Percentiles rank a stretch among this genome's conserved stretches.
phyloP scores from a whole-genome alignment of 2,797 vertebrate genomes.

The Thalassophryne amazonica region DNA sequence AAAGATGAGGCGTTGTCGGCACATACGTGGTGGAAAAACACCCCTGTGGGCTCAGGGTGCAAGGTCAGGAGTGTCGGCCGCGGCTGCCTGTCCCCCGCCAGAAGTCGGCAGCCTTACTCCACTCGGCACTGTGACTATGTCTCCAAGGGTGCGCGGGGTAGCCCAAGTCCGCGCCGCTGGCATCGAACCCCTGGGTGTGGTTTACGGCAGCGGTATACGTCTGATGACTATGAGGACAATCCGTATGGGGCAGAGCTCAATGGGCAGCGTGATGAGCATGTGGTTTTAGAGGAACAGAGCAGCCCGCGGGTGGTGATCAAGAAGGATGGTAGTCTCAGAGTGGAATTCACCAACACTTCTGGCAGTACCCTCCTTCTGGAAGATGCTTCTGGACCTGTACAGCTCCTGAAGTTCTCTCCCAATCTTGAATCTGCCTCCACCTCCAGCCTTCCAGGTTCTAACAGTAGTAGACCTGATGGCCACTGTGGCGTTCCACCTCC shows the following conservation, averaged over 20 bases:
- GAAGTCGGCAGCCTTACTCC: slow-evolving; percentile 83
- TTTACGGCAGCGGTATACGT: slow-evolving; percentile 63
- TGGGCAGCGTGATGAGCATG: slow-evolving; percentile 64
- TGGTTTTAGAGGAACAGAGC: slow-evolving; percentile 76
- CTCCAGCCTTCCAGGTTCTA: slow-evolving; percentile 68
- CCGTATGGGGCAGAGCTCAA: slow-evolving; percentile 74
- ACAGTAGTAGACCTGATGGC: slow-evolving; percentile 64
- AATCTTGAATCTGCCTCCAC: slow-evolving; percentile 76
- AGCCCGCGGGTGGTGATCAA: slow-evolving; percentile 93
- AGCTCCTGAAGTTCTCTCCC: slow-evolving; percentile 91
- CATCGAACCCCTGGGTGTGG: slow-evolving; percentile 57
- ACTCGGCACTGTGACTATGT: slow-evolving; percentile 77
- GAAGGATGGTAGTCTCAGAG: slow-evolving; percentile 87
- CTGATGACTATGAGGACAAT: slow-evolving; percentile 76
- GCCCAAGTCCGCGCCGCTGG: slow-evolving; percentile 50
- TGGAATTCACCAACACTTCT: slow-evolving; percentile 88
- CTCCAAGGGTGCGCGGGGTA: slow-evolving; percentile 73
- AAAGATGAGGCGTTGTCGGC: slow-evolving; percentile 82
- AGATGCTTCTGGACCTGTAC: slow-evolving; percentile 84
- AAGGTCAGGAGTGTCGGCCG: slow-evolving; percentile 86
- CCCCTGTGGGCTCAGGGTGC: slow-evolving; percentile 73
- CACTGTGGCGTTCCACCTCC: slow-evolving; percentile 61
- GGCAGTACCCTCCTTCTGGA: slow-evolving; percentile 68
- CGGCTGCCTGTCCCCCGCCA: slow-evolving; percentile 88
- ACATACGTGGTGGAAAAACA: slow-evolving; percentile 82